A percentile compares a stretch with the other conserved stretches of the same genome.
These are phyloP conservation scores for Phoenicopterus ruber DNA, from an alignment of 2,113 vertebrate genomes.

Conservation along the genomic window DNA sequence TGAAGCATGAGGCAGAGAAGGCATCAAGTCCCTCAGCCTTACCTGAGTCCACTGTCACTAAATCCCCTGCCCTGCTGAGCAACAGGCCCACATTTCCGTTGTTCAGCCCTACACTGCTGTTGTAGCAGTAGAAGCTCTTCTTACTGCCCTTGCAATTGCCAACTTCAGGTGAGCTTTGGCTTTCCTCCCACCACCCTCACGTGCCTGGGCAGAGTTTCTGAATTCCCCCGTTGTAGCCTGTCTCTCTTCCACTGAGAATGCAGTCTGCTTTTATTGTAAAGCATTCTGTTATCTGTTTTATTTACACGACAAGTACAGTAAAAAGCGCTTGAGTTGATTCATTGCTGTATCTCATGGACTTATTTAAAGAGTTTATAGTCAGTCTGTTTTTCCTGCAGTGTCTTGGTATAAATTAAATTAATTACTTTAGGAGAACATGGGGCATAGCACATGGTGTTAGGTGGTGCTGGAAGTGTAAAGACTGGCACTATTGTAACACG, in stretches of 20 bases:
- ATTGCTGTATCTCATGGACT: neutral
- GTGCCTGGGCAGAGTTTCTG: neutral
- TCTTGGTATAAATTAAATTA: neutral
- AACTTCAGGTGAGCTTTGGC: neutral
- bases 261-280: neutral
- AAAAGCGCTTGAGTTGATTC: neutral
- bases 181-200: neutral
- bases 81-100: neutral
- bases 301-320: neutral
- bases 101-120: neutral
- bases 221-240: neutral
- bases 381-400: neutral
- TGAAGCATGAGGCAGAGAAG: neutral
- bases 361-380: neutral
- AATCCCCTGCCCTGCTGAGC: neutral
- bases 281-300: neutral
- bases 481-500: fast-evolving
- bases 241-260: neutral
- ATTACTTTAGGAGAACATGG: neutral
- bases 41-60: neutral
- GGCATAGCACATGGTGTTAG: neutral
- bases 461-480: neutral
- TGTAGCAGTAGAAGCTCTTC: neutral
- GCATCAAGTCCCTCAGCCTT: neutral
- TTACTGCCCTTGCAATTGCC: neutral